Base-by-base conservation (phyloP, 1,140 invertebrate species). In the Stegodyphus mimosarum region DNA sequence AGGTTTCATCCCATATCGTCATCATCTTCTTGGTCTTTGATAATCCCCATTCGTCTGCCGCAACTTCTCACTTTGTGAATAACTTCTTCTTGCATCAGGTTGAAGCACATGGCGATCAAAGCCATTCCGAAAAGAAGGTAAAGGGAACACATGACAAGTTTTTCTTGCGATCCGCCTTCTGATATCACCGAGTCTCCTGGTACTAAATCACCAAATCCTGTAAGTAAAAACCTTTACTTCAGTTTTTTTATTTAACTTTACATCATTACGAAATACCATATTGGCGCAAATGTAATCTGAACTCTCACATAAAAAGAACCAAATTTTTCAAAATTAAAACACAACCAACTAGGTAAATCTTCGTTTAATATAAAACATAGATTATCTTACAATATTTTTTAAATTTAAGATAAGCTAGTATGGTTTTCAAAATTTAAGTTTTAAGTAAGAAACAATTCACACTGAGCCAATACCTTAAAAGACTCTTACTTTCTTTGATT, bases 51-150 rank as follows among this genome's bases (percentile, higher is more conserved):
- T 81, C 91, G 91, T 77, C 89, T 87, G 52, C 93, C 94, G 55
- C 95, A 91, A 53, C 93, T 93, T 60, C 94, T 92, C 88, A 96
- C 94, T 90, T 97, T 97, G 87, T 95, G 94, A 53, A 96, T 94
- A 48, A 97, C 96, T 92, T 97, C 95, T 90, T 98, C 95, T 92
- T 97, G 97, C 96, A 98, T 98, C 53, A 99, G 93, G 72, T 93
- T 98, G 92, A 99, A 99, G 91, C 97, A 99, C 98, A 99, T 99
- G 87, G 98, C 98, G 73, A 99, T 95, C 6, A 99, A 92, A 6
- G 98, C 98, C 97, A 99, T 99, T 49, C 94, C 98, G 85, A 99
- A 87, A 72, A 17, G 92, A 89, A 87, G 64, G 49, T 87, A 87
- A 7, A 87, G 51, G 0, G 86, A 87, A n/a, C 86, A 94, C n/a